phyloP scores from a whole-genome alignment of 2,797 vertebrate species.

The Ara ararauna region DNA sequence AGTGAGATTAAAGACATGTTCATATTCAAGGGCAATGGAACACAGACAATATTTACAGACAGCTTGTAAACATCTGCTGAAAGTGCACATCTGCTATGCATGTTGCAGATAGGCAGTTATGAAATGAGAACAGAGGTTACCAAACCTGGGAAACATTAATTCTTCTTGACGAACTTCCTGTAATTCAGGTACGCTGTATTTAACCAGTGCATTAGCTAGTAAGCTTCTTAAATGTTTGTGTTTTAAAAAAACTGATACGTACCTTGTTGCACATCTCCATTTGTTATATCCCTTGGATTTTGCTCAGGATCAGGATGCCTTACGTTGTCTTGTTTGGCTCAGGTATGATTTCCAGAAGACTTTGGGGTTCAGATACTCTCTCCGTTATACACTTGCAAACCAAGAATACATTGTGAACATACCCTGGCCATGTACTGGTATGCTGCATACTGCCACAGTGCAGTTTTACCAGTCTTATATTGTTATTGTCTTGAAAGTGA shows the following conservation, averaged over 20 bases:
- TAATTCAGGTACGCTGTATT: background rate
- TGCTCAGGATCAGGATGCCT: background rate
- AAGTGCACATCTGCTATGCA: background rate
- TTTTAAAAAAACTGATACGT: rapidly evolving
- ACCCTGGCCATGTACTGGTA: background rate
- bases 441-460: background rate
- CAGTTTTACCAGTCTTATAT: background rate
- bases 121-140: background rate
- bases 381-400: background rate
- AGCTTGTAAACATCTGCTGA: background rate
- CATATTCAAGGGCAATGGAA: background rate
- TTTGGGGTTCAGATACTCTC: background rate
- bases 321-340: background rate
- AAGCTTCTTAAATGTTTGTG: background rate
- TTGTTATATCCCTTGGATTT: background rate
- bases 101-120: background rate
- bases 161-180: background rate
- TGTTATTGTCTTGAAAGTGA: background rate
- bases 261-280: background rate
- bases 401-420: background rate
- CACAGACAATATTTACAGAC: background rate
- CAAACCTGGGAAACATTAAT: background rate
- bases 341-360: background rate
- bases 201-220: background rate
- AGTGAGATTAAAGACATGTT: background rate